Percentiles rank a stretch among this genome's conserved stretches.
Evolutionary conservation across 2,797 vertebrate species (phyloP).

Genomic region (Babyrousa celebensis): DNA sequence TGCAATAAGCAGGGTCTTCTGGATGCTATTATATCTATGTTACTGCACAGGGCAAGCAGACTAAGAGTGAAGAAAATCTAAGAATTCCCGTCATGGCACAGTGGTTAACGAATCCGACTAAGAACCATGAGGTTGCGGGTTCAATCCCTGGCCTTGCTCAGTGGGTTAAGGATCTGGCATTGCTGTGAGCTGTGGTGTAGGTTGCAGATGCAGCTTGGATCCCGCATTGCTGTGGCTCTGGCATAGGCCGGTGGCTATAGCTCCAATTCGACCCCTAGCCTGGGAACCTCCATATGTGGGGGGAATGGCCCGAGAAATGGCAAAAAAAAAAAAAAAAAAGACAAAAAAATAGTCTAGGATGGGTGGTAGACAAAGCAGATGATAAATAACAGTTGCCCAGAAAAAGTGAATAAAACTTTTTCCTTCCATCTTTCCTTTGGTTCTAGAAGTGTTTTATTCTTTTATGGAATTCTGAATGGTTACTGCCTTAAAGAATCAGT

Average conservation of each 20-base stretch:
- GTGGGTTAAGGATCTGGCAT: no score
- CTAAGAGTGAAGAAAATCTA: not conserved
- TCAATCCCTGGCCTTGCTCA: no score
- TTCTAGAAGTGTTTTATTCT: not conserved
- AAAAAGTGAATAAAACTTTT: not conserved
- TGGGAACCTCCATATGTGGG: no score
- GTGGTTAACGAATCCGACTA: no score
- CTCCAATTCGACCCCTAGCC: no score
- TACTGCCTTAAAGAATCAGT: not conserved
- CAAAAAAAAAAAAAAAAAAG: no score
- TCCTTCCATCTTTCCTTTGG: not conserved
- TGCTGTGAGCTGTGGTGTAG: no score
- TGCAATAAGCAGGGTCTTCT: not conserved
- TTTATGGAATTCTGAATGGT: not conserved
- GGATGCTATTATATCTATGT: not conserved
- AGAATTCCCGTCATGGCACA: not conserved
- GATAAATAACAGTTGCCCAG: not conserved
- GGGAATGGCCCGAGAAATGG: no score
- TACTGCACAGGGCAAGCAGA: not conserved
- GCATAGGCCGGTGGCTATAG: no score
- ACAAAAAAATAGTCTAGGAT: not conserved
- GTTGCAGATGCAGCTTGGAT: no score
- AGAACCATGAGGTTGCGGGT: no score
- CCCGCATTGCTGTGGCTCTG: no score
- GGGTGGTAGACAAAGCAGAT: not conserved